Evolutionary conservation across 1,140 invertebrate species (phyloP).

Genomic region (Drosophila burlai): DNA sequence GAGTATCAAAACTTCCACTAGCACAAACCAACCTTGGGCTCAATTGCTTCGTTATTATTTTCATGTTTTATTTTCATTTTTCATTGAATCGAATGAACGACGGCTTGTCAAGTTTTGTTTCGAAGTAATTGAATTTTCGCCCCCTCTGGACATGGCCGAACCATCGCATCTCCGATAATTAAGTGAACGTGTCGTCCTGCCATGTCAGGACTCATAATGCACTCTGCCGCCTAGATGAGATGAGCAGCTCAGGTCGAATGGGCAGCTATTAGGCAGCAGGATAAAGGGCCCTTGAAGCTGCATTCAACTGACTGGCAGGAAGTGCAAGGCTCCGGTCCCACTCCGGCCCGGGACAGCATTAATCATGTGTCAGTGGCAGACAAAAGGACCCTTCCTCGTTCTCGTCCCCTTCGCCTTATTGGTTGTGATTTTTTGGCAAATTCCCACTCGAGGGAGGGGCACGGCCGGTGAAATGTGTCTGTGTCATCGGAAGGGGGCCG

Average conservation of each 20-base stretch:
- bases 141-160: not conserved
- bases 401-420: conserved; percentile 28
- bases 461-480: conserved; percentile 43
- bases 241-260: conserved; percentile 32
- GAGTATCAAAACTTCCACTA: not conserved
- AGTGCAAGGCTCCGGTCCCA: conserved; percentile 41
- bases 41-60: conserved; percentile 28
- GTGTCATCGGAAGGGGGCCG: not conserved
- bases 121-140: conserved; percentile 63
- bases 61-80: conserved; percentile 38
- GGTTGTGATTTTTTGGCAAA: conserved; percentile 70
- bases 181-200: conserved; percentile 46
- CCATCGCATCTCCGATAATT: conserved; percentile 31
- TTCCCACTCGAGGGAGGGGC: conserved; percentile 62
- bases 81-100: conserved; percentile 31
- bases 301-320: conserved; percentile 37
- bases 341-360: conserved; percentile 49
- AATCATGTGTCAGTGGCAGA: conserved; percentile 59
- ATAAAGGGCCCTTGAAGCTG: conserved; percentile 63
- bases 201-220: conserved; percentile 38
- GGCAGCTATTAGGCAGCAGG: conserved; percentile 39
- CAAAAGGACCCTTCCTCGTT: conserved; percentile 15
- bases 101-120: conserved; percentile 58
- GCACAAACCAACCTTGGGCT: no score
- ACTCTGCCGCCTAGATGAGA: conserved; percentile 16